phyloP scores from a whole-genome alignment of 1,140 invertebrate genomes.

The Holcopasites calliopsidis region DNA sequence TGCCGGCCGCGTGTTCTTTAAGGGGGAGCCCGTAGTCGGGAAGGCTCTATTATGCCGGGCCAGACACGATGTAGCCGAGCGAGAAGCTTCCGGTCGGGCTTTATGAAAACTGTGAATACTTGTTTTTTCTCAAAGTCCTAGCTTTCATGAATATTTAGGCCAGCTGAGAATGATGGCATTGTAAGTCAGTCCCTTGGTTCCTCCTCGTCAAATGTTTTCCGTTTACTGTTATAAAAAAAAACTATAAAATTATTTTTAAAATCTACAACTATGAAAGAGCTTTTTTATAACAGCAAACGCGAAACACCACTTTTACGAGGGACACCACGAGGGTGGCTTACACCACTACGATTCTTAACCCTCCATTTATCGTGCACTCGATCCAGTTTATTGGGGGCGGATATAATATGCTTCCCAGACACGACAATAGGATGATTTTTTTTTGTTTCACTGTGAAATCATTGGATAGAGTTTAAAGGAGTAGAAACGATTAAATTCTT shows the following conservation, averaged over 20 bases:
- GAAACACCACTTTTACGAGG: no score
- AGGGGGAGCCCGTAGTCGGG: slow-evolving; percentile 28
- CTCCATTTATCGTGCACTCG: not conserved
- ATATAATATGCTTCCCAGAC: not conserved
- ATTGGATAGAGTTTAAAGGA: not conserved
- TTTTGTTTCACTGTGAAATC: not conserved
- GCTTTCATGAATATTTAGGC: no score
- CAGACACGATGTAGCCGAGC: slow-evolving; percentile 7
- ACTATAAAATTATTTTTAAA: no score
- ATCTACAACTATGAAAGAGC: no score
- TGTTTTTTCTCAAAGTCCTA: no score
- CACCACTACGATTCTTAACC: no score
- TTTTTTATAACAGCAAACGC: no score
- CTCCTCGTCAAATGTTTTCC: no score
- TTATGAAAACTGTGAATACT: slow-evolving; percentile 26
- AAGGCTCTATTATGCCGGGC: slow-evolving; percentile 27
- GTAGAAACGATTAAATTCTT: not conserved
- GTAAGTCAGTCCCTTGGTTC: no score
- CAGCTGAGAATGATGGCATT: no score
- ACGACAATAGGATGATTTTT: not conserved
- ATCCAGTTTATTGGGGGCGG: not conserved
- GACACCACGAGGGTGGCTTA: no score
- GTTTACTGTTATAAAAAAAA: no score
- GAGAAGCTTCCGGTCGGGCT: slow-evolving; percentile 20
- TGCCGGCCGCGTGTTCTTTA: slow-evolving; percentile 43